phyloP scores from a whole-genome alignment of 1,140 invertebrate species.

The Drosophila ohnishii region DNA sequence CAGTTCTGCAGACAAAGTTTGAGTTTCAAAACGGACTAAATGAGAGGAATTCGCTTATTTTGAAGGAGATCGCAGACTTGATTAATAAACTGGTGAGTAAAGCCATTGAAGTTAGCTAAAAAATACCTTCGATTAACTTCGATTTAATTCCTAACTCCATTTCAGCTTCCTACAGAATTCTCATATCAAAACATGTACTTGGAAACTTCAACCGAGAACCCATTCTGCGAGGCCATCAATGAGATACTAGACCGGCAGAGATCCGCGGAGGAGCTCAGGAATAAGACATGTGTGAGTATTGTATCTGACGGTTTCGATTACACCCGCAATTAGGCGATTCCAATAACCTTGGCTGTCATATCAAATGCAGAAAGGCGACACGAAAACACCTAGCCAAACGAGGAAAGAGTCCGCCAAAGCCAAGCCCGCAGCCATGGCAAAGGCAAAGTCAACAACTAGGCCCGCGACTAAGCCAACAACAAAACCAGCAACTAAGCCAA shows the following conservation, averaged over 20 bases:
- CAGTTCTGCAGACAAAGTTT: constrained; percentile 21
- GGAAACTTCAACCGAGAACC: constrained; percentile 39
- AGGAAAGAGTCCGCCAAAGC: constrained; percentile 22
- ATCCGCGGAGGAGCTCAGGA: background rate
- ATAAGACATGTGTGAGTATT: constrained; percentile 40
- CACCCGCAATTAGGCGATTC: constrained; percentile 24
- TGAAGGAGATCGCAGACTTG: constrained; percentile 62
- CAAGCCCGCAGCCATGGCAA: constrained; percentile 20
- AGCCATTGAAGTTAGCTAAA: background rate
- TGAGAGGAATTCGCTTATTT: constrained; percentile 22
- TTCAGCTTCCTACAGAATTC: constrained; percentile 39
- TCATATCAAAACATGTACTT: constrained; percentile 56
- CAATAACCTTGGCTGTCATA: constrained; percentile 38
- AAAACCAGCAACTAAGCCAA: constrained; percentile 14
- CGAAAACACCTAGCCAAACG: constrained; percentile 33
- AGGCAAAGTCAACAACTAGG: constrained; percentile 27
- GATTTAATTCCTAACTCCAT: background rate
- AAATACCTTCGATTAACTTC: background rate
- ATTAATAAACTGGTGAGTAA: constrained; percentile 54
- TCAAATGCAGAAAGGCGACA: constrained; percentile 54
- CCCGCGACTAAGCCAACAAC: constrained; percentile 8
- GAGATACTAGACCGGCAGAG: constrained; percentile 20
- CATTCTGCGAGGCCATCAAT: constrained; percentile 54
- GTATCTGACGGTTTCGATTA: constrained; percentile 5
- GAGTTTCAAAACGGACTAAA: constrained; percentile 25